A percentile compares a stretch with the other conserved stretches of the same genome.
Evolutionary conservation across 2,888 invertebrate species (phyloP).

Genomic region (Holacanthella duospinosa): DNA sequence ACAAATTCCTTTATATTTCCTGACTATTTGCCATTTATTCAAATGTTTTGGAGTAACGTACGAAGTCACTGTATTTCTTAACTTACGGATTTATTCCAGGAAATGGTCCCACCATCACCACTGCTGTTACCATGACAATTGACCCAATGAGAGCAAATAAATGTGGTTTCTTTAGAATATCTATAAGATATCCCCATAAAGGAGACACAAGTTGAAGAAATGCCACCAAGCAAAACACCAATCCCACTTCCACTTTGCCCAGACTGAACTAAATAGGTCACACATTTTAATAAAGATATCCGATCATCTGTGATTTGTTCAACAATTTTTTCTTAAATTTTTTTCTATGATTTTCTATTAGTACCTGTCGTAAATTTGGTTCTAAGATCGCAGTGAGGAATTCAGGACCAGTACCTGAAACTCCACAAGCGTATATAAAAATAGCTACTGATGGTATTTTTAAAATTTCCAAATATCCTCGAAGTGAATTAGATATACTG

Average conservation of each 20-base stretch:
- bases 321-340: no score
- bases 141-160: background rate
- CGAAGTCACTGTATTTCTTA: background rate
- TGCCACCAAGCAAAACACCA: background rate
- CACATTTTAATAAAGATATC: no score
- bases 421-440: background rate
- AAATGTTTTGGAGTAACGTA: no score
- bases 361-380: background rate
- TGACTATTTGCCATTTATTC: no score
- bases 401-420: background rate
- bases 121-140: background rate
- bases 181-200: background rate
- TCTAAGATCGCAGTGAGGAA: background rate
- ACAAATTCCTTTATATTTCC: no score
- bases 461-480: background rate
- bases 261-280: no score
- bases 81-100: background rate
- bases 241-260: background rate
- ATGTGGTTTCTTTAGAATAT: background rate
- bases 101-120: background rate
- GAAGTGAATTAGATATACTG: background rate
- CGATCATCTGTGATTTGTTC: no score
- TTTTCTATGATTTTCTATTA: background rate
- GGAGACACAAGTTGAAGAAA: background rate
- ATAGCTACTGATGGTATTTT: background rate